Percentiles rank a stretch among this genome's conserved stretches.
These are phyloP conservation scores for Escarpia spicata DNA, from an alignment of 2,888 invertebrate genomes.

Conservation along the genomic window DNA sequence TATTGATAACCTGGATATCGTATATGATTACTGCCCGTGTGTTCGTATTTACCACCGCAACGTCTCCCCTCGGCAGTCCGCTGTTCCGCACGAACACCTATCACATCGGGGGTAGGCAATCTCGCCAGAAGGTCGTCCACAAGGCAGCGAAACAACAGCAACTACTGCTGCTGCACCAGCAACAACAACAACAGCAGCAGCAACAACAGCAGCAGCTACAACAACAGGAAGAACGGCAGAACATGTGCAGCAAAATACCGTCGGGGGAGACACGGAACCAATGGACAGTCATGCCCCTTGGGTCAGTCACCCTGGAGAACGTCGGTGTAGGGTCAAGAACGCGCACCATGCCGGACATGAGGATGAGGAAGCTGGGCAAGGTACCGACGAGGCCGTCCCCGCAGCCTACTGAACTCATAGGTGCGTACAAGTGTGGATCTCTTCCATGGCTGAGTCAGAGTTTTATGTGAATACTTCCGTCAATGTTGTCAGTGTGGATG, in stretches of 20 bases:
- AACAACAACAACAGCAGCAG: not conserved
- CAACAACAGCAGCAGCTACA: not conserved
- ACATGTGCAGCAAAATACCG: not conserved
- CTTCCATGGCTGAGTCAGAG: too few species aligned
- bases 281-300: not conserved
- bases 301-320: not conserved
- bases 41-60: not conserved
- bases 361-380: not conserved
- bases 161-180: not conserved
- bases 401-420: not conserved
- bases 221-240: not conserved
- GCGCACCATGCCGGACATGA: not conserved
- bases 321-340: not conserved
- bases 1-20: not conserved
- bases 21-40: not conserved
- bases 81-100: not conserved
- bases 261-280: not conserved
- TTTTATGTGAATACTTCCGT: too few species aligned
- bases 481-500: too few species aligned
- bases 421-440: not conserved
- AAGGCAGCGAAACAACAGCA: not conserved
- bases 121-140: conserved; percentile 3
- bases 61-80: not conserved
- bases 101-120: not conserved
- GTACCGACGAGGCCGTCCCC: not conserved